phyloP scores from a whole-genome alignment of 2,797 vertebrate species.

The Acomys russatus region DNA sequence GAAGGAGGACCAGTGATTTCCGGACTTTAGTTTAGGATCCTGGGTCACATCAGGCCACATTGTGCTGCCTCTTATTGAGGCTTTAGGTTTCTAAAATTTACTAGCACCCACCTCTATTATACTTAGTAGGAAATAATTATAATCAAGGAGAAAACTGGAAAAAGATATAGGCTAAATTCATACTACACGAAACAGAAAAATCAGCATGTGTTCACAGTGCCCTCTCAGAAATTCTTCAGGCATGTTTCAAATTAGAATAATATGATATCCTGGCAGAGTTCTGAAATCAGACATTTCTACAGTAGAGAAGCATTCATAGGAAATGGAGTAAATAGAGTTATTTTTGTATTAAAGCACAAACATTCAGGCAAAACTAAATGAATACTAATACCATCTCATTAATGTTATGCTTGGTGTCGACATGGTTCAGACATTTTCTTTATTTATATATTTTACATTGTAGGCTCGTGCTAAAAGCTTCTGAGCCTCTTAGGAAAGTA shows the following conservation, averaged over 20 bases:
- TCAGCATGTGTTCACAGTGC: not conserved
- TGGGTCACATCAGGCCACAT: not conserved
- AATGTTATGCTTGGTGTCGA: not conserved
- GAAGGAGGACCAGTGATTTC: not conserved
- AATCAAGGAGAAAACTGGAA: conserved; percentile 34
- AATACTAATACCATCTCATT: not conserved
- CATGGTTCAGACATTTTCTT: not conserved
- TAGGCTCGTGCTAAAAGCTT: not conserved
- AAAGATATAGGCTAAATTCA: conserved; percentile 42
- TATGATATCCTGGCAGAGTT: not conserved
- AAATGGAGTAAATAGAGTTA: conserved; percentile 6
- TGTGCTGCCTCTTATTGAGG: not conserved
- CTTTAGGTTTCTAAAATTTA: conserved; percentile 34
- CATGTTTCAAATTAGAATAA: conserved; percentile 49
- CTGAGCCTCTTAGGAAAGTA: not conserved
- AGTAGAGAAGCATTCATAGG: not conserved
- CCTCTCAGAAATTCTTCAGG: conserved; percentile 41
- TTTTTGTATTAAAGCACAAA: not conserved
- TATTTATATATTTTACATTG: conserved; percentile 40
- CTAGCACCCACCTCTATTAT: not conserved
- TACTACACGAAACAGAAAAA: not conserved
- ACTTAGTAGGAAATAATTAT: not conserved
- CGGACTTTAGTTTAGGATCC: not conserved
- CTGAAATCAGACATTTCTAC: conserved; percentile 21
- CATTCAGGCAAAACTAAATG: not conserved